A percentile compares a stretch with the other conserved stretches of the same genome.
phyloP scores from a whole-genome alignment of 2,888 invertebrate species.

The Byasa hedistus region DNA sequence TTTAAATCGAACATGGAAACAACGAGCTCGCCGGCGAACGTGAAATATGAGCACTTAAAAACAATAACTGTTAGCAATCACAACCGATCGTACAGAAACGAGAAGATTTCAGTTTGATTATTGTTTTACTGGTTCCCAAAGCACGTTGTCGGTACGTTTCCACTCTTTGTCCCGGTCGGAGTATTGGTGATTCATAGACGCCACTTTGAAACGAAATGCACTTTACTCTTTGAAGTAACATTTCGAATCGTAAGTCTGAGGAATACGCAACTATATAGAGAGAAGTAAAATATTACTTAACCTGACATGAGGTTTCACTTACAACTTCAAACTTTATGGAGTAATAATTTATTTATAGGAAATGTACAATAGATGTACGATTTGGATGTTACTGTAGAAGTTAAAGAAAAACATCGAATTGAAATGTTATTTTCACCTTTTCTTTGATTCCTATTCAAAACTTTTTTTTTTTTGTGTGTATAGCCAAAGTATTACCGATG shows the following conservation, averaged over 20 bases:
- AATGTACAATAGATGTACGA: too few species aligned
- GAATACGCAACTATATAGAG: not conserved
- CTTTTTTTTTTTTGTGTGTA: not conserved
- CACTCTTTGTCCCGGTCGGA: slow-evolving; percentile 14
- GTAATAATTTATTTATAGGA: too few species aligned
- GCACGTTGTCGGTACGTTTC: slow-evolving; percentile 17
- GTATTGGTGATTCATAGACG: slow-evolving; percentile 19
- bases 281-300: not conserved
- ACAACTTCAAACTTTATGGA: too few species aligned
- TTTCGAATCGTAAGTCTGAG: slow-evolving; percentile 12
- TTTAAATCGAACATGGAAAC: slow-evolving; percentile 26
- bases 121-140: slow-evolving; percentile 27
- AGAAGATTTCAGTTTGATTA: slow-evolving; percentile 27
- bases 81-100: slow-evolving; percentile 14
- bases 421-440: too few species aligned
- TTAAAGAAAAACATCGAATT: too few species aligned
- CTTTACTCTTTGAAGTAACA: slow-evolving; percentile 18
- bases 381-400: too few species aligned
- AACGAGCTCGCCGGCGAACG: slow-evolving; percentile 30
- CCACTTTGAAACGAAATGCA: slow-evolving; percentile 7
- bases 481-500: not conserved
- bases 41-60: slow-evolving; percentile 39
- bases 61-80: slow-evolving; percentile 38
- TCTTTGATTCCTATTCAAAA: too few species aligned
- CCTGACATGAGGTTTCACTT: too few species aligned